Percentiles rank a stretch among this genome's conserved stretches.
Evolutionary conservation across 1,140 invertebrate species (phyloP).

Genomic region (Megalonaias nervosa): DNA sequence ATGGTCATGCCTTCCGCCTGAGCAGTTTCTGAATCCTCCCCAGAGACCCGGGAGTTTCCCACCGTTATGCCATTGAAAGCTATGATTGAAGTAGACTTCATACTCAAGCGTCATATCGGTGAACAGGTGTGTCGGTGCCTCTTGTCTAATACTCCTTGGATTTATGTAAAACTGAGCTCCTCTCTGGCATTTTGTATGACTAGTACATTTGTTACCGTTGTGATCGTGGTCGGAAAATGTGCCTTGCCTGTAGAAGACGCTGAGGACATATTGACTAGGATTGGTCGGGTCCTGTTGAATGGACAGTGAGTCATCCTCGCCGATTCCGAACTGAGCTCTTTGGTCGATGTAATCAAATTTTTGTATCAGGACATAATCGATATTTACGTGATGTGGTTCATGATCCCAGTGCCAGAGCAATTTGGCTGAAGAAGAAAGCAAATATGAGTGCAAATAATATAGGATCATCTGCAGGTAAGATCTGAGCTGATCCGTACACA

Average conservation of each 20-base stretch:
- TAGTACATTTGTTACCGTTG: slow-evolving; percentile 6
- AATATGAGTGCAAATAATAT: too few relatives aligned
- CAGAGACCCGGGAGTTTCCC: slow-evolving; percentile 58
- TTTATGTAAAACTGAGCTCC: slow-evolving; percentile 46
- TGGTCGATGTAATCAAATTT: slow-evolving; percentile 13
- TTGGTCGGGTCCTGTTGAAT: slow-evolving; percentile 21
- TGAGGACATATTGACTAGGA: slow-evolving; percentile 19
- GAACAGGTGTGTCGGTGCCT: slow-evolving; percentile 5
- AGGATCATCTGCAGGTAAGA: too few relatives aligned
- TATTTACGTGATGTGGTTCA: slow-evolving; percentile 18
- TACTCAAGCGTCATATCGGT: slow-evolving; percentile 26
- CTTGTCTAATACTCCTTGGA: slow-evolving; percentile 5
- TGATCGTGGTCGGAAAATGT: slow-evolving; percentile 13
- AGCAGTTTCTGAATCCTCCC: slow-evolving; percentile 39
- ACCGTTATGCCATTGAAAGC: slow-evolving; percentile 48
- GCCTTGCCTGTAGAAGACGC: slow-evolving; percentile 25
- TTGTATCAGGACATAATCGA: slow-evolving; percentile 10
- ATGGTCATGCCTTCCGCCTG: slow-evolving; percentile 37
- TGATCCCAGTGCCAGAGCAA: slow-evolving; percentile 29
- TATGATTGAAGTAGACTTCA: slow-evolving; percentile 43
- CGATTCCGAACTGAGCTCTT: slow-evolving; percentile 26
- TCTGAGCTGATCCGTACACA: too few relatives aligned
- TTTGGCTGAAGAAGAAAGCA: neutral
- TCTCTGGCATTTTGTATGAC: slow-evolving; percentile 19
- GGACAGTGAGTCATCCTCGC: slow-evolving; percentile 26